Evolutionary conservation across 1,140 invertebrate species (phyloP), one percentile per base, ranked within the genome.

Genomic region (Nephila pilipes): DNA sequence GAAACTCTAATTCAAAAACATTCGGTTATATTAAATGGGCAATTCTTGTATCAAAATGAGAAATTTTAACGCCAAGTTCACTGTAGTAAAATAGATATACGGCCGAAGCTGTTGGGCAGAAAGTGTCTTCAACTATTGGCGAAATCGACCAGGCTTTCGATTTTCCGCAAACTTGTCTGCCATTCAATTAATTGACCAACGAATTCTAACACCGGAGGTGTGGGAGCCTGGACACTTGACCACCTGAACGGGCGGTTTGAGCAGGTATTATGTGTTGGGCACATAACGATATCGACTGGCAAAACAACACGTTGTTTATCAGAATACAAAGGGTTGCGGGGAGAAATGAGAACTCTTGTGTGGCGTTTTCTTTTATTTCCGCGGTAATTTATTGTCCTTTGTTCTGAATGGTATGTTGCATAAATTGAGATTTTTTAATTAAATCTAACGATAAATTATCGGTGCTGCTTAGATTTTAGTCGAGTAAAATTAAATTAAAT

Each of bases 81-180:
- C 38, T 8, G 10, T 46, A 46, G 38, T 46, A 46, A 46, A 46
- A 46, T 46, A 46, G 38, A 46, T 46, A 46, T 5, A 8, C 38
- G 10, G 10, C 38, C n/a, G 32, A 29, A 5, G 25, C 14, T 4
- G 18, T 32, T 14, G 14, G 29, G 29, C 25, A 75, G 65, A 29
- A 75, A 75, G 25, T 75, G 65, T 75, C 65, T 75, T 75, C 65
- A 75, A 75, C 65, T 75, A 75, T 75, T 32, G 65, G 69, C 22
- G 57, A 89, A 89, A 89, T 89, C 87, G 87, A 90, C 88, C 55
- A 38, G 79, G 54, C 22, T 80, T 81, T 90, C 88, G 88, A 90
- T 90, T 81, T 81, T 54, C 55, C 55, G 79, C n/a, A 75, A 58
- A 69, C 63, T 88, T 36, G 29, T 57, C 46, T 60, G 32, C 22